Evolutionary conservation across 2,888 invertebrate species (phyloP).

Genomic region (Gryllus longicercus): DNA sequence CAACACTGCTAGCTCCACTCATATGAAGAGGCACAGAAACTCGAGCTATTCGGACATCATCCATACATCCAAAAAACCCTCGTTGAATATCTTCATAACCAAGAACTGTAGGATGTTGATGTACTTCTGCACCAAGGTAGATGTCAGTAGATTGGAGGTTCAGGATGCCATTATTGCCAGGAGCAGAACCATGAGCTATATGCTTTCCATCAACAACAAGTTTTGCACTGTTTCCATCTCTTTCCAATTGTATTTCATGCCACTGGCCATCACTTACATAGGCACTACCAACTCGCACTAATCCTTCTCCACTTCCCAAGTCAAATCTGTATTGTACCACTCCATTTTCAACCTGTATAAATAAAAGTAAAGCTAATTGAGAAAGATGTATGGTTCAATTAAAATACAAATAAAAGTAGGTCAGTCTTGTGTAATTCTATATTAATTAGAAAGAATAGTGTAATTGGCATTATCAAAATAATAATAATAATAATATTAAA

Average conservation of each 20-base stretch:
- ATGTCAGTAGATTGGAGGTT: slow-evolving; percentile 81
- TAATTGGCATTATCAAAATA: neutral
- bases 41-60: slow-evolving; percentile 75
- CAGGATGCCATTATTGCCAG: slow-evolving; percentile 75
- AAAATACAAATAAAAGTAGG: neutral
- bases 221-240: slow-evolving; percentile 75
- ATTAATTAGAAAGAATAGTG: too few species aligned
- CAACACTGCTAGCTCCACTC: slow-evolving; percentile 62
- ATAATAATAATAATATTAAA: too few species aligned
- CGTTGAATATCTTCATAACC: slow-evolving; percentile 70
- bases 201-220: slow-evolving; percentile 74
- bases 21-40: slow-evolving; percentile 71
- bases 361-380: slow-evolving; percentile 12
- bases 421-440: neutral
- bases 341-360: slow-evolving; percentile 67
- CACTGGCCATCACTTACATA: slow-evolving; percentile 80
- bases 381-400: neutral
- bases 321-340: slow-evolving; percentile 87
- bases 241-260: slow-evolving; percentile 76
- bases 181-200: slow-evolving; percentile 71
- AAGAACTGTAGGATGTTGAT: slow-evolving; percentile 68
- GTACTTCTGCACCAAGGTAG: slow-evolving; percentile 79
- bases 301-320: slow-evolving; percentile 85
- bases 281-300: slow-evolving; percentile 71
- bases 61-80: slow-evolving; percentile 90